Base-by-base conservation (phyloP, 2,113 vertebrate genomes). In the Xiphorhynchus elegans region DNA sequence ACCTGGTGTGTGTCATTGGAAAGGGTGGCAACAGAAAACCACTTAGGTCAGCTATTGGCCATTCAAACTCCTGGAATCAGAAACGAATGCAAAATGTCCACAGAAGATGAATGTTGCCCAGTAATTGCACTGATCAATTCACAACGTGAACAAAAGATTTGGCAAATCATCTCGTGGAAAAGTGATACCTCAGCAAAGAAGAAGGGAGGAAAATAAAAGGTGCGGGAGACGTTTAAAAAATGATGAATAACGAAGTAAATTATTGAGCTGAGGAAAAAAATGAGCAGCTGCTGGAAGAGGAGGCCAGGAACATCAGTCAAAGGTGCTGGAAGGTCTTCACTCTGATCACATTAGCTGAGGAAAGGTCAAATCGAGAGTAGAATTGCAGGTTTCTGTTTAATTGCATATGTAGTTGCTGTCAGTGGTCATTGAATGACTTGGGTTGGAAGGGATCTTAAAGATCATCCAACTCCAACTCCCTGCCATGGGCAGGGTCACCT, bases 191-290 rank as follows among this genome's bases (percentile, higher is more conserved):
- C 87, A 77, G 60, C 0, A 3, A 73, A 79, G 89, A 80, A 86
- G 49, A 31, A 28, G 8, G 24, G 13, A 52, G 17, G 5, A 6
- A 13, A 35, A 39, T 56, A 74, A 84, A 79, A 85, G 31, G 33
- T 66, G 62, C 29, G 58, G 0, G 1, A 89, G 75, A 49, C 20
- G 17, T 77, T 96, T 69, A 67, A 85, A 86, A 95, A 95, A 89
- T 94, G 59, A 82, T 89, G 58, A 91, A 66, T 94, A 96, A 95
- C 0, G 1, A 90, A 60, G 88, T 70, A 35, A 82, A 92, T 84
- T 90, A 95, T 89, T 77, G 84, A 96, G 74, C 86, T 87, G 59
- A 91, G 62, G 76, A 37, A 84, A 84, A 93, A 92, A 95, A 94
- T 89, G 66, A 82, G 63, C 67, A 90, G 50, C 14, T 14, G 52